Evolutionary conservation across 2,888 invertebrate species (phyloP).

Genomic region (Oligia strigilis): DNA sequence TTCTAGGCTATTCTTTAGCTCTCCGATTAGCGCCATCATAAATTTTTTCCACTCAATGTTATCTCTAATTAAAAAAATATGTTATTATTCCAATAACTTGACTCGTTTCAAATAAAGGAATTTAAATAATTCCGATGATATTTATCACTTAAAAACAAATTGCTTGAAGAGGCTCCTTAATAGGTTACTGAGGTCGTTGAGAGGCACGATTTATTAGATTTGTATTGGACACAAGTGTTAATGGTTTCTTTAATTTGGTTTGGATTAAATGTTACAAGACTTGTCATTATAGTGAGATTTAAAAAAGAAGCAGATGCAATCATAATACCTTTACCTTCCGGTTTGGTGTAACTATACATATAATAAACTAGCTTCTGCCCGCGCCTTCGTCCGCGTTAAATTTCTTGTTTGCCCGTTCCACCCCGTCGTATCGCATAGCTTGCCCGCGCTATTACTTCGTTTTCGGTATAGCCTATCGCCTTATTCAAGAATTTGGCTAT

Average conservation of each 20-base stretch:
- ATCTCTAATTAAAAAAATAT: constrained; percentile 48
- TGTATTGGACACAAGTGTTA: constrained; percentile 52
- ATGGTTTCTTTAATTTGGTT: constrained; percentile 56
- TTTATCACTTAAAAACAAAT: constrained; percentile 39
- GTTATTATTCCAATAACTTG: constrained; percentile 33
- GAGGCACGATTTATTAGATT: constrained; percentile 50
- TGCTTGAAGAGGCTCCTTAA: constrained; percentile 31
- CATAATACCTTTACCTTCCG: neutral
- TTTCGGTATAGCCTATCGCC: no score
- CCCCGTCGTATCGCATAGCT: no score
- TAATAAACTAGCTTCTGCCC: no score
- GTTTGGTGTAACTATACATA: neutral
- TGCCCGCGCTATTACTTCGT: no score
- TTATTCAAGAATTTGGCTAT: no score
- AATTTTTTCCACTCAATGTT: constrained; percentile 45
- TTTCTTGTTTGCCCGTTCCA: no score
- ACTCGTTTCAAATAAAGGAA: constrained; percentile 48
- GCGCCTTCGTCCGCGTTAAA: no score
- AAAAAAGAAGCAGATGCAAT: constrained; percentile 22
- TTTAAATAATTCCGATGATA: constrained; percentile 44
- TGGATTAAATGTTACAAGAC: constrained; percentile 34
- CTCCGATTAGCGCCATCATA: neutral
- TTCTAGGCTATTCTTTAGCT: constrained; percentile 22
- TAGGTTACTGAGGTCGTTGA: constrained; percentile 59
- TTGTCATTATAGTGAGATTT: constrained; percentile 40